phyloP scores from a whole-genome alignment of 2,113 vertebrate genomes.

The Azemiops feae region DNA sequence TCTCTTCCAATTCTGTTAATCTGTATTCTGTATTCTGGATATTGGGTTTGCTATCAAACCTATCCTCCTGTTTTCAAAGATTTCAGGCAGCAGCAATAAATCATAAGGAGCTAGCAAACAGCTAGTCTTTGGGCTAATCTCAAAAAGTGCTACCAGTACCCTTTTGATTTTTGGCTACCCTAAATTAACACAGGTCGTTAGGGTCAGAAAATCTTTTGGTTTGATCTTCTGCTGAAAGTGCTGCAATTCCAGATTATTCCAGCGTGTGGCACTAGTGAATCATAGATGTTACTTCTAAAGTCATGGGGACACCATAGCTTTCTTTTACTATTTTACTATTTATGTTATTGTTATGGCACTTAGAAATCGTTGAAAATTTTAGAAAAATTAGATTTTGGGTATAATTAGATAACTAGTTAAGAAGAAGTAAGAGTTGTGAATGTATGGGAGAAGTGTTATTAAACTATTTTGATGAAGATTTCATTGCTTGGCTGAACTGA shows the following conservation, averaged over 20 bases:
- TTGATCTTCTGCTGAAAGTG: not conserved
- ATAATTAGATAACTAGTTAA: not conserved
- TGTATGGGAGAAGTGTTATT: not conserved
- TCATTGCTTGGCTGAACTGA: not conserved
- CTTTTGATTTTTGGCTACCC: not conserved
- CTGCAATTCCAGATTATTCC: not conserved
- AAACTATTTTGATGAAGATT: not conserved
- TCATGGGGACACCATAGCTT: not conserved
- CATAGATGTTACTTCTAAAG: not conserved
- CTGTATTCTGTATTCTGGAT: not conserved
- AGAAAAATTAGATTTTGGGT: not conserved
- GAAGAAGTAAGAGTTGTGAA: not conserved
- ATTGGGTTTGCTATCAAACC: not conserved
- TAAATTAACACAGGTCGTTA: not conserved
- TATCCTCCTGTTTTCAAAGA: not conserved
- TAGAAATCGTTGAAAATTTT: not conserved
- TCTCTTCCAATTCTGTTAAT: too few species aligned
- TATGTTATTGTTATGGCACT: not conserved
- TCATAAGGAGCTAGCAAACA: not conserved
- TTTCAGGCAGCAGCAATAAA: not conserved
- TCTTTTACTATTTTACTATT: not conserved
- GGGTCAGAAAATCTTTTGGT: not conserved
- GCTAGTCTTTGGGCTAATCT: not conserved
- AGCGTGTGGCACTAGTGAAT: not conserved
- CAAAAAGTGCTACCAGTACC: not conserved